Evolutionary conservation across 2,113 vertebrate genomes (phyloP).

Genomic region (Capricornis sumatraensis): DNA sequence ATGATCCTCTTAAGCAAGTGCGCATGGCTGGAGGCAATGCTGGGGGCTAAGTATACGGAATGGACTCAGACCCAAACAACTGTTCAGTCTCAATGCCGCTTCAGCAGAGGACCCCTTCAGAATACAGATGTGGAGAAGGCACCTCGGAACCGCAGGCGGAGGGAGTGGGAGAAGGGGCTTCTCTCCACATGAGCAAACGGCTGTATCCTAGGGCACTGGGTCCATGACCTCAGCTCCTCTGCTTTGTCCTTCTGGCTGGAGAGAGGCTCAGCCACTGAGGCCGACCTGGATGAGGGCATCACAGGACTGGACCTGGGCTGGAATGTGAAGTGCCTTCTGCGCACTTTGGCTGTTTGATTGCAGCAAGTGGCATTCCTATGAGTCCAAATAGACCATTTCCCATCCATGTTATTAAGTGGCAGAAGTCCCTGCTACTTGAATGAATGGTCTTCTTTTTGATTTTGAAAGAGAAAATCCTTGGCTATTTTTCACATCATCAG

Average conservation of each 20-base stretch:
- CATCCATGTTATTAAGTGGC: neutral
- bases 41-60: conserved; percentile 70
- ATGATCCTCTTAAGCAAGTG: conserved; percentile 81
- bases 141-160: neutral
- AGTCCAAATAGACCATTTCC: neutral
- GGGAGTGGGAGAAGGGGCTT: neutral
- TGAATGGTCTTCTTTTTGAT: neutral
- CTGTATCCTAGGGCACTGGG: neutral
- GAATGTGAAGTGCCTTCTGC: neutral
- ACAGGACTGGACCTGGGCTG: neutral
- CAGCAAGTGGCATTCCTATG: neutral
- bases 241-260: neutral
- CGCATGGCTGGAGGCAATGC: conserved; percentile 80
- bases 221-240: neutral
- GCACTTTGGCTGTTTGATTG: neutral
- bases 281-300: neutral
- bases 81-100: conserved; percentile 44
- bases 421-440: neutral
- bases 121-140: conserved; percentile 67
- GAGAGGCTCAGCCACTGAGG: neutral
- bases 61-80: conserved; percentile 71
- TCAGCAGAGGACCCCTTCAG: conserved; percentile 13
- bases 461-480: conserved; percentile 8
- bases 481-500: neutral
- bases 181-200: neutral